Base-by-base conservation (phyloP, 1,140 invertebrate species). In the Plutomurus gul region DNA sequence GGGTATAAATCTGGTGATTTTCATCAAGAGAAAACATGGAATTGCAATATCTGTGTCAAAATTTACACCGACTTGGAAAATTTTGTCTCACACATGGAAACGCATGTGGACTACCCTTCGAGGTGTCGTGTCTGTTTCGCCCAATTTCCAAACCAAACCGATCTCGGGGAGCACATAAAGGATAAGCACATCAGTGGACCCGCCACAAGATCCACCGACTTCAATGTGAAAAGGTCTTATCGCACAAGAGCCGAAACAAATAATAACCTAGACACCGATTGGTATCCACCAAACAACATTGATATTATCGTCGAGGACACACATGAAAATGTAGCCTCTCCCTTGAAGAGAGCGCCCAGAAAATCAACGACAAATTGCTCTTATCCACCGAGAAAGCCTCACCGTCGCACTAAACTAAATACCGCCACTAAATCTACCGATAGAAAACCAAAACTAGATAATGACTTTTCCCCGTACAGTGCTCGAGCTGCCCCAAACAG, bases 91-190 rank as follows among this genome's bases (percentile, higher is more conserved):
- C 76, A 78, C 46, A 78, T 78, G 76, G 76, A 47, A 65, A 65
- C 56, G 27, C 56, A 65, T 65, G 6, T 33, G 27, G 56, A 27
- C 18, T 65, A 72, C 40, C 39, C 71, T 36, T 20, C 49, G 18
- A 74, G 70, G 20, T 81, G 80, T 40, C 37, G 39, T 13, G 22
- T 81, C 1, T 81, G 80, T 60, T 37, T 60, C n/a, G 39, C 71
- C 0, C 51, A 73, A 16, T 81, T 81, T 39, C 3, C 22, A n/a
- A 76, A 47, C 33, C 20, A 27, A 11, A 39, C 18, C 16, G 76
- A 81, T 1, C 76, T 81, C 8, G 51, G 49, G 1, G 22, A 5
- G 20, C 80, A 81, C 30, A 75, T 75, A 11, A 51, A 75, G 27
- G 8, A 60, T 6, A 71, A 37, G 8, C 76, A 78, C 43, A 72